These are phyloP conservation scores for Anoplophora glabripennis DNA, from an alignment of 1,140 invertebrate genomes.

Conservation along the genomic window DNA sequence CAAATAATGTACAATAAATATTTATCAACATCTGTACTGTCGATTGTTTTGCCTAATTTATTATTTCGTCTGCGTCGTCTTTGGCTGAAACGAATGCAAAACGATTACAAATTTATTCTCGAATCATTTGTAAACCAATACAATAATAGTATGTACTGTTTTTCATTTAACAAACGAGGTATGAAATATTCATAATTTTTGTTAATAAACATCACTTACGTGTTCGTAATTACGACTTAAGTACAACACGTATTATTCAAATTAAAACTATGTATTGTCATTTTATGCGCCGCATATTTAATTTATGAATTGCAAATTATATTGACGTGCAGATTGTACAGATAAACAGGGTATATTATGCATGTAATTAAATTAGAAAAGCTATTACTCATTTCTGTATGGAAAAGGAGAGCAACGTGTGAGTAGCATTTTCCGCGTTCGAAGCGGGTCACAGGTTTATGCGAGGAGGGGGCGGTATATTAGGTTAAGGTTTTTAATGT, in stretches of 20 bases:
- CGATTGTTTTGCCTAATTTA: no score
- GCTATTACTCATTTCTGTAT: conserved; percentile 2
- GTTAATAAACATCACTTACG: conserved; percentile 6
- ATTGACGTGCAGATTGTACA: conserved; percentile 11
- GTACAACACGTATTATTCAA: conserved; percentile 13
- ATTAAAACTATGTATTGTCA: conserved; percentile 16
- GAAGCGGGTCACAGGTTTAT: no score
- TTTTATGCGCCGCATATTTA: conserved; percentile 8
- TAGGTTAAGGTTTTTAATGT: no score
- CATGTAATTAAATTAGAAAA: conserved; percentile 12
- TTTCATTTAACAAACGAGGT: neutral
- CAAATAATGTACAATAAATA: no score
- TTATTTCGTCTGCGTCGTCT: no score
- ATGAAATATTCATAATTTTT: conserved; percentile 12
- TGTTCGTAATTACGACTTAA: conserved; percentile 10
- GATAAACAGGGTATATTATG: neutral
- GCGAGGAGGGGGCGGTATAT: no score
- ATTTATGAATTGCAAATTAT: conserved; percentile 12
- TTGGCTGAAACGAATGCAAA: no score
- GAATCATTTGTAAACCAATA: no score
- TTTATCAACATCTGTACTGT: no score
- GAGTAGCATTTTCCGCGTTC: no score
- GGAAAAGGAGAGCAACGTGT: neutral
- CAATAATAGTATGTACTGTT: neutral
- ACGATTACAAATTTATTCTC: no score